Evolutionary conservation across 2,888 invertebrate species (phyloP), one percentile per base, ranked within the genome.

Genomic region (Hydroisotoma schaefferi): DNA sequence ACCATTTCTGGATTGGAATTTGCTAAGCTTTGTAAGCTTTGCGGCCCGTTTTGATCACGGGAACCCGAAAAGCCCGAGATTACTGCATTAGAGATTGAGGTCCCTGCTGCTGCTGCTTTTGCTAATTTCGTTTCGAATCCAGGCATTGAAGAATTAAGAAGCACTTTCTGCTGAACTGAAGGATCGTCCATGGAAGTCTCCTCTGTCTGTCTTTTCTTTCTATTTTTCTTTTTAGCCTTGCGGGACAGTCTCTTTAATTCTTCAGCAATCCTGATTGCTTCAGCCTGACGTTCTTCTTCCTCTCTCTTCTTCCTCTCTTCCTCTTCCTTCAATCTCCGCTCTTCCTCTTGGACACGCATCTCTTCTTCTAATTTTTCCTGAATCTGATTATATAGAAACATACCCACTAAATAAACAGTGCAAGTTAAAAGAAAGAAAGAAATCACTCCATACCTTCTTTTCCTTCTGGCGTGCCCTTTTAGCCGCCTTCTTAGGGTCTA

Each of bases 401-500:
- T 54, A 3, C 10, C 38, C 3, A 38, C 33, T 38, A n/a, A n/a
- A n/a, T n/a, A n/a, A n/a, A 53, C 4, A 20, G 20, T 53, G 33
- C 22, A 20, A 20, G 23, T 55, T 28, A 8, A 3, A 2, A 20
- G 20, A 6, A n/a, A 6, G 43, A 15, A 23, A 8, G 8, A 47
- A 8, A 23, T 6, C 5, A 47, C 49, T 18, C 15, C 69, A 70
- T 75, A 87, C 88, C 83, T 85, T 86, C 75, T 86, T 85, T 65
- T 86, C 84, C 73, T 86, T 86, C 77, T 90, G 90, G 1, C 90
- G 79, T 38, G 86, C 87, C 73, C 90, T 87, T 77, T 90, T 90
- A n/a, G 89, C 89, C 1, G 86, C 84, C 75, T 90, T 89, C 77
- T 88, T 88, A 20, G 57, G 58, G 1, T 64, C 55, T n/a, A 60